phyloP scores from a whole-genome alignment of 2,797 vertebrate species.

The Mormyrops attenuatus region DNA sequence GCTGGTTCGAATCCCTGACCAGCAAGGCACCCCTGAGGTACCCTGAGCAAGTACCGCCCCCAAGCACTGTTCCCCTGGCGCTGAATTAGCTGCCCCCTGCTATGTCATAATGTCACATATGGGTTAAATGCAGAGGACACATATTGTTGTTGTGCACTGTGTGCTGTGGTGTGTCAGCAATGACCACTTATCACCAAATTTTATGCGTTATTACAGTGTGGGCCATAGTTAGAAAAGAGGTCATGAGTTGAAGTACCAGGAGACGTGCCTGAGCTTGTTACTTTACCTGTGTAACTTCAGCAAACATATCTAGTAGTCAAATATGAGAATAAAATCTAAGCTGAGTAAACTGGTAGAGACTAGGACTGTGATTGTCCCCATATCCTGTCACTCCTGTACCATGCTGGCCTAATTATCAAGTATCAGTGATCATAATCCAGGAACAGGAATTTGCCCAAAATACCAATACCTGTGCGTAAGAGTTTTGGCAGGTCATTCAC shows the following conservation, averaged over 20 bases:
- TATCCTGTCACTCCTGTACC: background rate
- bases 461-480: background rate
- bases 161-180: no score
- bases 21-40: no score
- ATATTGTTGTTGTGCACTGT: no score
- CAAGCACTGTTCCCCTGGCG: no score
- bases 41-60: no score
- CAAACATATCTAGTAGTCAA: background rate
- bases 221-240: background rate
- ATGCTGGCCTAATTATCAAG: background rate
- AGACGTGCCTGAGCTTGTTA: background rate
- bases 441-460: background rate
- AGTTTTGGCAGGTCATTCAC: slow-evolving; percentile 11
- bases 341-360: background rate
- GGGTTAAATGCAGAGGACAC: no score
- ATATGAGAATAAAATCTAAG: background rate
- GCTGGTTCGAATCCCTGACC: no score
- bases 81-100: no score
- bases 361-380: background rate
- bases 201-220: background rate
- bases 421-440: background rate
- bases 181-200: no score
- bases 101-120: no score
- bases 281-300: background rate
- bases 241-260: background rate